phyloP scores from a whole-genome alignment of 2,888 invertebrate species.

The Brachyopa scutellaris region DNA sequence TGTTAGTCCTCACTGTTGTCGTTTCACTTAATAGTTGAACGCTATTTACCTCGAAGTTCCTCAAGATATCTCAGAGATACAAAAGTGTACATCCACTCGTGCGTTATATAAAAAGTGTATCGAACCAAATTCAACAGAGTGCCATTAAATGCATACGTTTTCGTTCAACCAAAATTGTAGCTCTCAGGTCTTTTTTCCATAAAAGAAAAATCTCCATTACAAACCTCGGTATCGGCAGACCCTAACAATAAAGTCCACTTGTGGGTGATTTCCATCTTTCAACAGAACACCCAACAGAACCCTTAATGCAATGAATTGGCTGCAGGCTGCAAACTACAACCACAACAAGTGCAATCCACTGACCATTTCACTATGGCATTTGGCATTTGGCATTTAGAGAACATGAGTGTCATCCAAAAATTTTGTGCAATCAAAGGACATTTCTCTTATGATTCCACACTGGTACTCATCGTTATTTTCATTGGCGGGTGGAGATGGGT shows the following conservation, averaged over 20 bases:
- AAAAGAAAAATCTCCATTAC: constrained; percentile 22
- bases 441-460: constrained; percentile 61
- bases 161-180: no score
- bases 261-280: constrained; percentile 12
- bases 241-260: constrained; percentile 58
- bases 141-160: no score
- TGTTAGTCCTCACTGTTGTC: no score
- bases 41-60: no score
- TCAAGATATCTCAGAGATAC: no score
- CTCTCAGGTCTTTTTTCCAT: not conserved
- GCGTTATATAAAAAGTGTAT: no score
- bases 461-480: constrained; percentile 60
- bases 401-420: constrained; percentile 39
- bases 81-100: no score
- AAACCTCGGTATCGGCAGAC: constrained; percentile 14
- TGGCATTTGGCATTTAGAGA: not conserved
- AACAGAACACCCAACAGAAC: not conserved
- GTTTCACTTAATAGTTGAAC: no score
- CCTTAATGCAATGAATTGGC: constrained; percentile 9
- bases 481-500: no score
- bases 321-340: no score
- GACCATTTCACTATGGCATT: constrained; percentile 6
- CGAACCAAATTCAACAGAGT: no score
- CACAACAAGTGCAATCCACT: not conserved
- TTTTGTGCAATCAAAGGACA: constrained; percentile 62